Evolutionary conservation across 2,888 invertebrate species (phyloP), one percentile per base, ranked within the genome.

Genomic region (Gisinianus flammeolus): DNA sequence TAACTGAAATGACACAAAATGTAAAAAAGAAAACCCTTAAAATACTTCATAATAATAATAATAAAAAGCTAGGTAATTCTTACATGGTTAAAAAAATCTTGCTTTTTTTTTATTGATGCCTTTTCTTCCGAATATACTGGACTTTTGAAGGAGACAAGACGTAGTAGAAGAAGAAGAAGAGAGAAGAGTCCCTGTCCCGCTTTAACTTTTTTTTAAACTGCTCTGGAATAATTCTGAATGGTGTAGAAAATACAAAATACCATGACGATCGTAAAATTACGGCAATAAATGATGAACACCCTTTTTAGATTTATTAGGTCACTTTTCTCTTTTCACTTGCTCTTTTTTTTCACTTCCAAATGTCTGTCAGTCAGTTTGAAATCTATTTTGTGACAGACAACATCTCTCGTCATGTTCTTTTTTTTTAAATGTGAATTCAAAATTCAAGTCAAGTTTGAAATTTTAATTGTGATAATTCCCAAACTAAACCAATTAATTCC

Each of bases 211-310:
- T 24, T 26, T 28, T 26, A 24, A 26, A 62, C 24, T 62, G 62
- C 24, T 26, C 22, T 12, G 22, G 62, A 19, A 19, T 54, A 30
- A 28, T 22, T 31, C 6, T 31, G 6, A 22, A 35, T 44, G 44
- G n/a, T 16, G 44, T 2, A 35, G 26, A 44, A 24, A 44, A 2
- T 44, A 44, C 44, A 22, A 56, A 22, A 56, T 56, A 4, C 56
- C 19, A 26, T 30, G 6, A 8, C 28, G 1, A 64, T 26, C 28
- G 64, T 68, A 68, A 68, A 68, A 33, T 67, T 10, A 67, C 33
- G 33, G 68, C 44, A 73, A 62, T 73, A 76, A 68, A 76, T 68
- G 54, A 76, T 67, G 56, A 67, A 69, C 69, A 76, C 76, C 76
- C 76, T 76, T 76, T 75, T 22, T 26, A 58, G 24, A 56, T 76